phyloP scores from a whole-genome alignment of 2,113 vertebrate species.

The Anolis carolinensis region DNA sequence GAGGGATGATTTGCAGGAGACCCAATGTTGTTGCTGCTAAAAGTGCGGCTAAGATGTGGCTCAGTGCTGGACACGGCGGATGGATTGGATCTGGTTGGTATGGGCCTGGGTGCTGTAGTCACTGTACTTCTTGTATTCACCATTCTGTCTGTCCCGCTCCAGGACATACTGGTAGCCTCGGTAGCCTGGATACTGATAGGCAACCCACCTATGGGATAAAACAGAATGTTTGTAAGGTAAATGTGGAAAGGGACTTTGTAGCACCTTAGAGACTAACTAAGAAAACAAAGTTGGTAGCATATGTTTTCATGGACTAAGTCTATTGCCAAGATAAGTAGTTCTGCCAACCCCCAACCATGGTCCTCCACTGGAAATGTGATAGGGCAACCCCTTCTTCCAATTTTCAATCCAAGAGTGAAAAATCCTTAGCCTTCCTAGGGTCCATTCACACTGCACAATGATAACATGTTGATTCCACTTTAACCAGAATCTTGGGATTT shows the following conservation, averaged over 20 bases:
- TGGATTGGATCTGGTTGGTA: conserved; percentile 96
- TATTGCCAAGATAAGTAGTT: conserved; percentile 25
- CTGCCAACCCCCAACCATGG: fast-evolving
- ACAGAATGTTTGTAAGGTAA: neutral
- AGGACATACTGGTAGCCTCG: conserved; percentile 95
- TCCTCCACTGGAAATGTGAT: neutral
- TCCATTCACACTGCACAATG: too few species aligned
- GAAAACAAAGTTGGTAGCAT: too few species aligned
- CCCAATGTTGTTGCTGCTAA: neutral
- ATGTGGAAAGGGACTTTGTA: too few species aligned
- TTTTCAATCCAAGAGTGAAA: neutral
- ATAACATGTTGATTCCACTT: too few species aligned
- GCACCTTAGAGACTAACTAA: too few species aligned
- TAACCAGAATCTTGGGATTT: too few species aligned
- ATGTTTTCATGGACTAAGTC: too few species aligned
- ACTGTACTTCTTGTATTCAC: conserved; percentile 93
- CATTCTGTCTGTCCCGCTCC: conserved; percentile 91
- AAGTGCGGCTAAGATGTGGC: conserved; percentile 40
- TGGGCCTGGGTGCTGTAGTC: conserved; percentile 94
- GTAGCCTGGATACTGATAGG: conserved; percentile 97
- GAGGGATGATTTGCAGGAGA: conserved; percentile 24
- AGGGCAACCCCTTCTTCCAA: neutral
- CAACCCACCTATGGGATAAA: conserved; percentile 86
- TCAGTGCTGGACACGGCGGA: conserved; percentile 95
- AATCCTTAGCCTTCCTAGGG: too few species aligned